phyloP scores from a whole-genome alignment of 2,113 vertebrate genomes.

The Galemys pyrenaicus region DNA sequence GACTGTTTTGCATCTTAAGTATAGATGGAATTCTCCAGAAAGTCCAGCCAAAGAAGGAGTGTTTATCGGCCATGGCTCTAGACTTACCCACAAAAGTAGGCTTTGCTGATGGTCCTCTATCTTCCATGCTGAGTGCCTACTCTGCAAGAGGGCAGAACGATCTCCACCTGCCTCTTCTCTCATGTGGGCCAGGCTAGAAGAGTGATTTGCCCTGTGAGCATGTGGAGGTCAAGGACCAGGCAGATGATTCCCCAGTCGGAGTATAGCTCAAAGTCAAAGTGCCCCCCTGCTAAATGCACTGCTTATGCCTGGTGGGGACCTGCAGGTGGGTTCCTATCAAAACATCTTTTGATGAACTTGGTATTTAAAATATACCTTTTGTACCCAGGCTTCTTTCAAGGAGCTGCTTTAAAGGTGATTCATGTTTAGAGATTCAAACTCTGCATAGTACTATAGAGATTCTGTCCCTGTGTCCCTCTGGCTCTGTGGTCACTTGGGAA shows the following conservation, averaged over 20 bases:
- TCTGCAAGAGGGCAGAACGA: accelerated
- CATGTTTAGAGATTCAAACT: not conserved
- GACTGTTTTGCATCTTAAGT: accelerated
- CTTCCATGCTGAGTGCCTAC: not conserved
- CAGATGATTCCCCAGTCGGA: too few species aligned
- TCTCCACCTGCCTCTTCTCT: accelerated
- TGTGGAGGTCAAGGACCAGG: not conserved
- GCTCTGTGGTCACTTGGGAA: accelerated
- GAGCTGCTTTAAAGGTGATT: not conserved
- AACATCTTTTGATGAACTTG: too few species aligned
- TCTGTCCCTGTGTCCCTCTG: accelerated
- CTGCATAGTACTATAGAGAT: accelerated
- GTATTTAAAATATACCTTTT: not conserved
- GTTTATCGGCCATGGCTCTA: accelerated
- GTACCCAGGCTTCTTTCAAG: not conserved
- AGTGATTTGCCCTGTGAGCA: not conserved
- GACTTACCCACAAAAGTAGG: accelerated
- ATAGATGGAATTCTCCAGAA: not conserved
- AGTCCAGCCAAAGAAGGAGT: too few species aligned
- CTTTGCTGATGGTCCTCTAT: accelerated
- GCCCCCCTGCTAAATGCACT: accelerated
- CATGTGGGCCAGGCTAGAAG: too few species aligned
- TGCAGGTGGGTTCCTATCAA: accelerated
- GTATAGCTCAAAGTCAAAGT: accelerated
- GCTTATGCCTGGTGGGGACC: not conserved